Percentiles rank a stretch among this genome's conserved stretches.
Evolutionary conservation across 2,797 vertebrate species (phyloP).

Genomic region (Bovichtus variegatus): DNA sequence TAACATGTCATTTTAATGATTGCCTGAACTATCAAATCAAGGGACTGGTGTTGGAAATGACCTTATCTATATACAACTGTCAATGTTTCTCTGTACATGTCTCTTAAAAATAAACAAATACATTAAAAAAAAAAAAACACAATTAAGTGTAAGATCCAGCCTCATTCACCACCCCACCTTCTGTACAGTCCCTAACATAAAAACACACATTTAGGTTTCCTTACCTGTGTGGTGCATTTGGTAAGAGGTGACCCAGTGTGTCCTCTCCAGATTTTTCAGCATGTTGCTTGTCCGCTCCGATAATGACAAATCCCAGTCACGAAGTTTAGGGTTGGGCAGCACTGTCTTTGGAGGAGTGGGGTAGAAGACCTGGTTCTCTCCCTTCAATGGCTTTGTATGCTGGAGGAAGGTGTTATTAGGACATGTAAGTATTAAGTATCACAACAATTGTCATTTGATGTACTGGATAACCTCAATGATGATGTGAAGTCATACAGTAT

Average conservation of each 20-base stretch:
- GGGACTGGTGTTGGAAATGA: too few species aligned
- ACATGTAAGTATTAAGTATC: background rate
- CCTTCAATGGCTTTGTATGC: slow-evolving; percentile 76
- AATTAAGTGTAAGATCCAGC: too few species aligned
- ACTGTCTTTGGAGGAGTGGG: slow-evolving; percentile 79
- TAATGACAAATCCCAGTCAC: slow-evolving; percentile 70
- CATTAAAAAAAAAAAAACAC: too few species aligned
- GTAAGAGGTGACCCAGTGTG: slow-evolving; percentile 85
- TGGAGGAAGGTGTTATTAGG: slow-evolving; percentile 49
- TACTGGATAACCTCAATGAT: background rate
- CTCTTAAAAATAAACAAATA: background rate
- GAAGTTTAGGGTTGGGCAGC: slow-evolving; percentile 73
- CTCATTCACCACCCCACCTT: too few species aligned
- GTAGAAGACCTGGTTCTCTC: slow-evolving; percentile 77
- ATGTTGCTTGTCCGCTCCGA: slow-evolving; percentile 82
- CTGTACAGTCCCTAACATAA: background rate
- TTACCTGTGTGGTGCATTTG: slow-evolving; percentile 85
- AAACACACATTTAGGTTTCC: background rate
- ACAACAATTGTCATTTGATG: background rate
- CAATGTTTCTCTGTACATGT: too few species aligned
- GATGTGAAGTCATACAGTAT: background rate
- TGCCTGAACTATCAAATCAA: too few species aligned
- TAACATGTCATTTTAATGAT: too few species aligned
- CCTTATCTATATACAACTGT: too few species aligned
- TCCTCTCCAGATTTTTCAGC: slow-evolving; percentile 81